phyloP scores from a whole-genome alignment of 2,888 invertebrate species.

The Pasiphila rectangulata region DNA sequence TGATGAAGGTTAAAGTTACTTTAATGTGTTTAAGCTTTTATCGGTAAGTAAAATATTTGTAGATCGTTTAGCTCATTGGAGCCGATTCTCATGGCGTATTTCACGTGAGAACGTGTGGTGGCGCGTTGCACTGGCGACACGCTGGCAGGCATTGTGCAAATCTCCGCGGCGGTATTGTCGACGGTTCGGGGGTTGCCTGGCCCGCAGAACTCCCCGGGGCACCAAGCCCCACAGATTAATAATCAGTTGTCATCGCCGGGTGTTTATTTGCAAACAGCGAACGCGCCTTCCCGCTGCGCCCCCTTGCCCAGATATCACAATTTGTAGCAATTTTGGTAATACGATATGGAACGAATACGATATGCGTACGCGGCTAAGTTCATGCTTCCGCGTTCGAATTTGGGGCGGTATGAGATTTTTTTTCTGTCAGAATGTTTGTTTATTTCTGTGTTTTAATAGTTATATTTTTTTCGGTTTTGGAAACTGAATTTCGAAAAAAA shows the following conservation, averaged over 20 bases:
- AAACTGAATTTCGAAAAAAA: too few species aligned
- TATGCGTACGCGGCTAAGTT: slow-evolving; percentile 11
- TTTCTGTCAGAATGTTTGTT: slow-evolving; percentile 6
- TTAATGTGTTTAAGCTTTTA: too few species aligned
- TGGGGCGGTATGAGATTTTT: slow-evolving; percentile 11
- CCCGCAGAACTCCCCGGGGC: slow-evolving; percentile 11
- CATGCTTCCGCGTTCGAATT: slow-evolving; percentile 20
- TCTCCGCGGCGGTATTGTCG: too few species aligned
- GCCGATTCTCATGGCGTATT: slow-evolving; percentile 41
- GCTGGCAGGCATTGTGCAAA: slow-evolving; percentile 63
- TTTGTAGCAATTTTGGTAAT: slow-evolving; percentile 68
- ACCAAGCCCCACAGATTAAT: slow-evolving; percentile 20
- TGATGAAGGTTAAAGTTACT: too few species aligned
- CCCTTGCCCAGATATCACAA: slow-evolving; percentile 50
- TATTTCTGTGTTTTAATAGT: too few species aligned
- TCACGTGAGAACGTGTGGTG: slow-evolving; percentile 61
- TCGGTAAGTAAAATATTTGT: background rate
- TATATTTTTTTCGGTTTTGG: too few species aligned
- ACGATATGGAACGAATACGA: slow-evolving; percentile 45
- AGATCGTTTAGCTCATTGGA: background rate
- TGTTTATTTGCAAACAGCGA: slow-evolving; percentile 79
- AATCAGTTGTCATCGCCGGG: slow-evolving; percentile 52
- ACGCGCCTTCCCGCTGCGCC: slow-evolving; percentile 59
- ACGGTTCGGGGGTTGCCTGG: too few species aligned
- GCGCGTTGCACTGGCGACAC: slow-evolving; percentile 50